Evolutionary conservation across 92 coral and sea anemone genomes (phyloP), one percentile per base, ranked within the genome.

Genomic region (Ricordea florida): DNA sequence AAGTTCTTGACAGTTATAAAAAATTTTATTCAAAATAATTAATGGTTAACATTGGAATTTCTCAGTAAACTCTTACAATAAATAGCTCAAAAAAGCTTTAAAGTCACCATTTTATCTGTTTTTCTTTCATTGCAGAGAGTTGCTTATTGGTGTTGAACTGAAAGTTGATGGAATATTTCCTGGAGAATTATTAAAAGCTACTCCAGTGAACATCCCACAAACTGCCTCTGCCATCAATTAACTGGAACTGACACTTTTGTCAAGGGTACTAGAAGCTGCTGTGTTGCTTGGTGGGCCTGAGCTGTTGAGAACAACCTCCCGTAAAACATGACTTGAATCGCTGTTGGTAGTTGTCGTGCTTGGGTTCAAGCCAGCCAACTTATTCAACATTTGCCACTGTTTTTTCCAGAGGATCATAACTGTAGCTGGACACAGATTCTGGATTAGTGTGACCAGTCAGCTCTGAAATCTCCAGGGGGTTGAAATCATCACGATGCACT

Each of bases 361-460:
- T 62, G 29, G 82, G 20, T n/a, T 69, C 55, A 66, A 30, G 32
- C 74, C 75, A 49, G 74, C 75, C 45, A 49, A 24, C 26, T 17
- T 49, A 17, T 75, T 67, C 16, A 70, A 71, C 81, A 64, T 85
- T 43, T 45, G 14, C 44, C 82, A 76, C 51, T 86, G 79, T 48
- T 73, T 64, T n/a, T 35, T 63, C 84, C 68, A 40, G 56, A 13
- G 74, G 92, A 63, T 82, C 83, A 66, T 82, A 85, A 67, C 82
- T 76, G 78, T 85, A 85, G 57, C 94, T 85, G 28, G 93, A 35
- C 10, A 78, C 77, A 3, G 91, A 88, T 20, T 80, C 84, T 3
- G 84, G 59, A 60, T 67, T 79, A n/a, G 91, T 88, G 61, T 88
- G 86, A 16, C 87, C 93, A 3, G 90, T 88, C 27, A 88, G 71